A percentile compares a stretch with the other conserved stretches of the same genome.
phyloP scores from a whole-genome alignment of 2,888 invertebrate species.

The Rutpela maculata region DNA sequence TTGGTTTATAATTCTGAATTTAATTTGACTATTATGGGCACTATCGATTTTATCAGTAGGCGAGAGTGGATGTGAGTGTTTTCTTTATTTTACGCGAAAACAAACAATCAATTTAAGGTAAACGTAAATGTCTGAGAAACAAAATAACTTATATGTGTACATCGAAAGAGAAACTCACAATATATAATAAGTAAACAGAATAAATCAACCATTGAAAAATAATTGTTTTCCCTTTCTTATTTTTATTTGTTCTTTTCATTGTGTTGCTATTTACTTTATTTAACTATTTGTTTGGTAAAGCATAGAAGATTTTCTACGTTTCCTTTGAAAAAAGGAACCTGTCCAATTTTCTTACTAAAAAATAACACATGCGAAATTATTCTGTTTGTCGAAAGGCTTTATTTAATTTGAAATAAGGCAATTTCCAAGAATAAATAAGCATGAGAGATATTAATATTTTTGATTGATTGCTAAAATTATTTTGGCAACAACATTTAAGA shows the following conservation, averaged over 20 bases:
- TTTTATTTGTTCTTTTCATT: constrained; percentile 34
- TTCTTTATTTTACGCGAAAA: not conserved
- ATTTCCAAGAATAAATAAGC: not conserved
- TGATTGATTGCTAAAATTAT: constrained; percentile 34
- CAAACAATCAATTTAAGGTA: not conserved
- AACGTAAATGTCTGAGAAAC: not conserved
- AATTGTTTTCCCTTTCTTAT: constrained; percentile 32
- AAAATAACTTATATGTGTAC: not conserved
- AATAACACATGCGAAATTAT: not conserved
- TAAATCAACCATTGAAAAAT: constrained; percentile 35
- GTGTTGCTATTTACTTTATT: constrained; percentile 28
- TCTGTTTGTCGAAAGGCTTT: not conserved
- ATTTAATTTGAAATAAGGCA: not conserved
- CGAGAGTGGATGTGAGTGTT: not conserved
- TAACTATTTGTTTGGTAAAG: constrained; percentile 27
- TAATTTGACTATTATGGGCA: not conserved
- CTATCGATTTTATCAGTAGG: not conserved
- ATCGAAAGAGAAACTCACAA: constrained; percentile 10
- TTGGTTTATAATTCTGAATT: not conserved
- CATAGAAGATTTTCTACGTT: not conserved
- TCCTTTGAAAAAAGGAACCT: constrained; percentile 25
- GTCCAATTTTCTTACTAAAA: constrained; percentile 8
- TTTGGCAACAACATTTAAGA: constrained; percentile 46
- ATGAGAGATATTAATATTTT: constrained; percentile 16
- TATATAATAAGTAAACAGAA: constrained; percentile 29